Percentiles rank a stretch among this genome's conserved stretches.
Evolutionary conservation across 2,888 invertebrate species (phyloP).

Genomic region (Gonocerus acuteangulatus): DNA sequence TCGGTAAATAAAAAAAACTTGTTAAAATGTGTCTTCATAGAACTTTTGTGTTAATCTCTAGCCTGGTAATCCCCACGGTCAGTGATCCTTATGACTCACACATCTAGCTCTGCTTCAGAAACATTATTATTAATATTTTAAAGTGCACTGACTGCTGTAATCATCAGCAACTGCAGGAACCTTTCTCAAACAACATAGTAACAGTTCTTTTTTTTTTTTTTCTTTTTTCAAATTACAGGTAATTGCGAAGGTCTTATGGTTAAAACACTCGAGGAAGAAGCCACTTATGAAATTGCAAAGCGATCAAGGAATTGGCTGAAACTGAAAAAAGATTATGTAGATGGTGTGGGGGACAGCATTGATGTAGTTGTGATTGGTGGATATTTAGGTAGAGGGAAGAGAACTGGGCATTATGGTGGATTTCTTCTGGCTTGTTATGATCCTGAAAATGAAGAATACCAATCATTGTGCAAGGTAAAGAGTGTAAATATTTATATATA

Average conservation of each 20-base stretch:
- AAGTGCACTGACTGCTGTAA: too few species aligned
- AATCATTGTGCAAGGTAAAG: conserved; percentile 77
- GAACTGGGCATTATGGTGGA: conserved; percentile 89
- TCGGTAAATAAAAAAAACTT: too few species aligned
- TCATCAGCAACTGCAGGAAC: too few species aligned
- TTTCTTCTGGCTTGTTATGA: conserved; percentile 93
- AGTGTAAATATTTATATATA: neutral
- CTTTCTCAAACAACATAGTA: too few species aligned
- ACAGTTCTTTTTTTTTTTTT: neutral
- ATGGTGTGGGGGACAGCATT: conserved; percentile 91
- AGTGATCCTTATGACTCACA: too few species aligned
- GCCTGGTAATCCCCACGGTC: too few species aligned
- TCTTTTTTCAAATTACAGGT: conserved; percentile 47
- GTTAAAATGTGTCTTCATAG: too few species aligned
- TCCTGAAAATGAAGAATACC: conserved; percentile 80
- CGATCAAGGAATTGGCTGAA: conserved; percentile 91
- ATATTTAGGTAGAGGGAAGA: conserved; percentile 84
- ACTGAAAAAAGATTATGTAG: conserved; percentile 94
- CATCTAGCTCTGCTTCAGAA: too few species aligned
- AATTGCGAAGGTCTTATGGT: conserved; percentile 99
- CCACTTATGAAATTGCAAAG: conserved; percentile 95
- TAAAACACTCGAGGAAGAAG: conserved; percentile 80
- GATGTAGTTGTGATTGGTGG: conserved; percentile 95
- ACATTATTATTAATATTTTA: too few species aligned
- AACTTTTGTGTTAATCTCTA: too few species aligned